phyloP scores from a whole-genome alignment of 2,113 vertebrate species.

The Xiphias gladius region DNA sequence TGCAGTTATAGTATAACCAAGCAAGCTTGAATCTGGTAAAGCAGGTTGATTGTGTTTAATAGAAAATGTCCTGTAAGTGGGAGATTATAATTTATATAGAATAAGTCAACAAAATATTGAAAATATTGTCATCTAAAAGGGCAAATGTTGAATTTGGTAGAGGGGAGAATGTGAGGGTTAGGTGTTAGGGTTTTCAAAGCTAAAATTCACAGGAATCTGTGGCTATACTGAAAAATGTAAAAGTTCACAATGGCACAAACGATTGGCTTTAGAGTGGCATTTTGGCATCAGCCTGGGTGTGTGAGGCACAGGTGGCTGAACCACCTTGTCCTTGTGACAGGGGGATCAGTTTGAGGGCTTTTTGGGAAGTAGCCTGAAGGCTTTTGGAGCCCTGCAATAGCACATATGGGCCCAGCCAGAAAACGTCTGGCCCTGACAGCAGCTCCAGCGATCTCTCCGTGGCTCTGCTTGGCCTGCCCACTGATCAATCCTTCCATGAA shows the following conservation, averaged over 20 bases:
- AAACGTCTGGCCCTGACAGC: constrained; percentile 66
- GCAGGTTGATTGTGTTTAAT: background rate
- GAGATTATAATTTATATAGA: background rate
- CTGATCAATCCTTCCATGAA: constrained; percentile 56
- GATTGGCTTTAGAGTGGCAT: constrained; percentile 3
- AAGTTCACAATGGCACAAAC: background rate
- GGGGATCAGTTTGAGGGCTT: constrained; percentile 58
- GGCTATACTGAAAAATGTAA: background rate
- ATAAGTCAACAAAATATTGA: background rate
- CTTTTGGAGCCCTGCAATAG: constrained; percentile 63
- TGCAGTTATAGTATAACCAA: background rate
- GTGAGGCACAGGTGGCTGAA: constrained; percentile 59
- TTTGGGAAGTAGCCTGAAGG: constrained; percentile 65
- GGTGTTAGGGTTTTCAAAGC: background rate
- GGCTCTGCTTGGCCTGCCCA: constrained; percentile 38
- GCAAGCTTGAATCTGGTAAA: background rate
- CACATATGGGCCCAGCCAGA: constrained; percentile 69
- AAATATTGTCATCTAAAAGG: background rate
- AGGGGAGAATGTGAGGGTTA: background rate
- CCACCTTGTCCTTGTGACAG: constrained; percentile 65
- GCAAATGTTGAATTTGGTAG: background rate
- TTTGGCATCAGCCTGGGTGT: constrained; percentile 22
- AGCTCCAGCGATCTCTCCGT: constrained; percentile 35
- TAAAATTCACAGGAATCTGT: background rate
- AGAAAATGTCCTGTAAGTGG: background rate